Conservation (phyloP, 2,113 vertebrate species). For the Sakesphorus luctuosus region DNA sequence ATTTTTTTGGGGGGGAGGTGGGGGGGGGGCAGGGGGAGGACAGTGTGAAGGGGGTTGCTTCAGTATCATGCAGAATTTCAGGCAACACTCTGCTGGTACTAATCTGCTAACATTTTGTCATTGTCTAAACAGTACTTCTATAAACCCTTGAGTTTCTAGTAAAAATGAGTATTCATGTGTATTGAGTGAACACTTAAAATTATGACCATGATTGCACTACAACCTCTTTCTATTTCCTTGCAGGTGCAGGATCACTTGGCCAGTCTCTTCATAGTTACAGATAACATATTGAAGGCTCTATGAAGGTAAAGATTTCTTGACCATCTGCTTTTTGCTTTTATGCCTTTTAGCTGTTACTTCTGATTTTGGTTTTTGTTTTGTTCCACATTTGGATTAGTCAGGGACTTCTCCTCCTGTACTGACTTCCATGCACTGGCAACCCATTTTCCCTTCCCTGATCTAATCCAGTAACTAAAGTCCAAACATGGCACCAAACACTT, state of each 20-base stretch:
- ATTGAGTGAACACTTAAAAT: not conserved
- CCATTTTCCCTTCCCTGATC: not conserved
- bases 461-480: not conserved
- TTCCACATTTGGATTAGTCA: conserved; percentile 19
- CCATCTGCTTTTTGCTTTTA: conserved; percentile 32
- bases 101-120: not conserved
- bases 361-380: not conserved
- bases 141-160: not conserved
- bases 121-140: not conserved
- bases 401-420: not conserved
- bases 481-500: not conserved
- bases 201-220: not conserved
- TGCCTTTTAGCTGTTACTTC: conserved; percentile 11
- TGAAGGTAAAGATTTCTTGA: not conserved
- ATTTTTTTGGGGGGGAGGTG: not conserved
- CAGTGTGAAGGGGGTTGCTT: not conserved
- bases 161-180: not conserved
- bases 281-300: not conserved
- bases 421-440: not conserved
- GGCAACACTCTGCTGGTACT: not conserved
- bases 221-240: not conserved
- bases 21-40: not conserved
- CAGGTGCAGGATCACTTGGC: conserved; percentile 33
- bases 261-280: conserved; percentile 8
- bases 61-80: not conserved